Evolutionary conservation across 2,888 invertebrate genomes (phyloP).

Genomic region (Dasypolia templi): DNA sequence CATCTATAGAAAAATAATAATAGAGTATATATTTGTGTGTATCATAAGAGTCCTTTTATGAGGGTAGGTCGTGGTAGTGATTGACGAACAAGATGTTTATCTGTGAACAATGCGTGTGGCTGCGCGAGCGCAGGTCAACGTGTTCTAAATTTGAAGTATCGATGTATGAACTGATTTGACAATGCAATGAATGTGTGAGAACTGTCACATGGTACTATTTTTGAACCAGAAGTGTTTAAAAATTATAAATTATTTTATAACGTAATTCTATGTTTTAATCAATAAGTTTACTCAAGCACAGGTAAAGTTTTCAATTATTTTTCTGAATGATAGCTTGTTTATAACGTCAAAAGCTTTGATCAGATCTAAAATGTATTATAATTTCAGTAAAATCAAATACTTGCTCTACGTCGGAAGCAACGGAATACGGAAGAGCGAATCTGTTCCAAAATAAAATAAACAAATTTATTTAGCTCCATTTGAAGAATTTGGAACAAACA

Average conservation of each 20-base stretch:
- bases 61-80: constrained; percentile 78
- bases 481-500: constrained; percentile 54
- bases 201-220: constrained; percentile 59
- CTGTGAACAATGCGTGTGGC: constrained; percentile 87
- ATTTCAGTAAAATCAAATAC: constrained; percentile 43
- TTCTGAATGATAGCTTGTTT: constrained; percentile 1
- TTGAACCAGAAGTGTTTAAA: background rate
- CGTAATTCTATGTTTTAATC: background rate
- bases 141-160: constrained; percentile 75
- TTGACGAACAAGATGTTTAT: constrained; percentile 86
- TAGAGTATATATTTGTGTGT: constrained; percentile 35
- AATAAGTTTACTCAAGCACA: background rate
- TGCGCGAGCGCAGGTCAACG: constrained; percentile 70
- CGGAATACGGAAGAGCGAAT: constrained; percentile 56
- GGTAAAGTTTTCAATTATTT: background rate
- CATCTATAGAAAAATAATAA: constrained; percentile 7
- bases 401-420: constrained; percentile 48
- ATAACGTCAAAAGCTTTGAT: background rate
- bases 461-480: constrained; percentile 35
- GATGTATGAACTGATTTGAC: constrained; percentile 74
- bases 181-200: constrained; percentile 70
- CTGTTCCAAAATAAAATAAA: constrained; percentile 48
- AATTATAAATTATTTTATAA: background rate
- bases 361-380: constrained; percentile 13
- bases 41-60: constrained; percentile 54